These are phyloP conservation scores for Chaenogobius annularis DNA, from an alignment of 2,113 vertebrate species.

Conservation along the genomic window DNA sequence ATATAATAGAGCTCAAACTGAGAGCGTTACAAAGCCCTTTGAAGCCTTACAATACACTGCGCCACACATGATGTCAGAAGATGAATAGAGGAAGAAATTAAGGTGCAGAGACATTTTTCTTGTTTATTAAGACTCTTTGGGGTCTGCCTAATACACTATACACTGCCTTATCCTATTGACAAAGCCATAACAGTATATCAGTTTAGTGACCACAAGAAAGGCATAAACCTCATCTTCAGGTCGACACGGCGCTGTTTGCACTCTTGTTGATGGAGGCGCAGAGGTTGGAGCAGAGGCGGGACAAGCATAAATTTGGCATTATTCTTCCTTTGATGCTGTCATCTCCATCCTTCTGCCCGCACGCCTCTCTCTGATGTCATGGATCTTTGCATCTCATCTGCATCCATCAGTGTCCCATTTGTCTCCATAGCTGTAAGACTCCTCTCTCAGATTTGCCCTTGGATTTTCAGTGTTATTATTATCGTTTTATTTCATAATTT, in stretches of 20 bases:
- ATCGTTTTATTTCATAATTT: constrained; percentile 30
- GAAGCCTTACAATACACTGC: constrained; percentile 24
- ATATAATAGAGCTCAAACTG: constrained; percentile 25
- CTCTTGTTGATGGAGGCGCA: constrained; percentile 42
- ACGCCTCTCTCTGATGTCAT: constrained; percentile 63
- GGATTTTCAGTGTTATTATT: constrained; percentile 47
- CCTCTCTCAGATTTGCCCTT: constrained; percentile 42
- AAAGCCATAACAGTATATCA: constrained; percentile 52
- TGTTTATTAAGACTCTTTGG: not conserved
- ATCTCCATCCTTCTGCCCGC: constrained; percentile 33
- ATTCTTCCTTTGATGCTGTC: constrained; percentile 62
- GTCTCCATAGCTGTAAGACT: constrained; percentile 48
- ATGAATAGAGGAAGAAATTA: constrained; percentile 14
- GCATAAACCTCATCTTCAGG: constrained; percentile 43
- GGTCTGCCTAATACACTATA: constrained; percentile 30
- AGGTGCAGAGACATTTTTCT: not conserved
- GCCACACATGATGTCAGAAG: constrained; percentile 20
- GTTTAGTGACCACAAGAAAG: constrained; percentile 42
- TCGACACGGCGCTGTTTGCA: constrained; percentile 64
- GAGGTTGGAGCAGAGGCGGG: constrained; percentile 40
- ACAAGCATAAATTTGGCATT: constrained; percentile 58
- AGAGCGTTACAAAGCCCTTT: constrained; percentile 26
- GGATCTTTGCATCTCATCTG: constrained; percentile 67
- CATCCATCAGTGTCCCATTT: constrained; percentile 61
- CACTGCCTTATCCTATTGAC: constrained; percentile 32